Percentiles rank a stretch among this genome's conserved stretches.
Conservation (phyloP, 2,888 invertebrate species). For the Seladonia tumulorum region DNA sequence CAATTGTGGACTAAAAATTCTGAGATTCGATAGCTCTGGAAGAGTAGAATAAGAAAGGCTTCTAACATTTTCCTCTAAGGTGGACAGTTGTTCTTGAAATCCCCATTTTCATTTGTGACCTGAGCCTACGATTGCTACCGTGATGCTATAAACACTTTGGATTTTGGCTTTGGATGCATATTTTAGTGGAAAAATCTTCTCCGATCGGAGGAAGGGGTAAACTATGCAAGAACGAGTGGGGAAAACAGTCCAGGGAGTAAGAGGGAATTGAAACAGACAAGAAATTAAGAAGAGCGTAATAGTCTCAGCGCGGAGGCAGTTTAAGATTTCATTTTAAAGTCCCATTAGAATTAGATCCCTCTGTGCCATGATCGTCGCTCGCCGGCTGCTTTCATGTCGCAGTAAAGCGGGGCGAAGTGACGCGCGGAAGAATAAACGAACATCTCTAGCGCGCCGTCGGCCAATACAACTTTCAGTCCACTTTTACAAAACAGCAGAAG, state of each 20-base stretch:
- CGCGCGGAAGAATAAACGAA: constrained; percentile 12
- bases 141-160: too few species aligned
- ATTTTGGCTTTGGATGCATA: too few species aligned
- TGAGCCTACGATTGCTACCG: neutral
- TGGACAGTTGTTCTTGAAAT: neutral
- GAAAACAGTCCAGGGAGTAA: neutral
- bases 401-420: neutral
- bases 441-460: neutral
- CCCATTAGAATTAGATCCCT: neutral
- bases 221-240: neutral
- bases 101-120: neutral
- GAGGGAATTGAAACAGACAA: neutral
- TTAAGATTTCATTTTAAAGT: neutral
- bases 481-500: constrained; percentile 26
- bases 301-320: neutral
- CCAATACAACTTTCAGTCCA: constrained; percentile 16
- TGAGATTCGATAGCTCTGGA: neutral
- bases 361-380: neutral
- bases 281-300: neutral
- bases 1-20: neutral
- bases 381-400: neutral
- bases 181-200: too few species aligned
- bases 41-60: neutral
- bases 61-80: neutral
- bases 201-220: too few species aligned